Conservation (phyloP, 2,888 invertebrate genomes). For the Mystacides longicornis region DNA sequence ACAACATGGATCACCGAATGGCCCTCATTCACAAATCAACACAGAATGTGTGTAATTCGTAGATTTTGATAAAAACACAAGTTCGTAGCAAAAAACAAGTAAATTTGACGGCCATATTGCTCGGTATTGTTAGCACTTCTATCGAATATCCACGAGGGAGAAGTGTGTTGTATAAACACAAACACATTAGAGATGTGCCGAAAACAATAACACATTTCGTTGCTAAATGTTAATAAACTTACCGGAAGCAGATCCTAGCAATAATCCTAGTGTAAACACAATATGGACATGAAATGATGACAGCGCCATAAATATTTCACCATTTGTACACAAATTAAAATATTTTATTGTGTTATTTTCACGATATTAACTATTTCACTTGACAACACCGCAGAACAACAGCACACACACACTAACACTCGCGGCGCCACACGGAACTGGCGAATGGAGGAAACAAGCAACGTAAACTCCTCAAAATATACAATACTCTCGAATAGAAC, state of each 20-base stretch:
- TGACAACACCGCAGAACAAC: slow-evolving; percentile 29
- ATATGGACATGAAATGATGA: slow-evolving; percentile 64
- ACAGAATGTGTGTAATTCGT: background rate
- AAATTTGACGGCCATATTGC: slow-evolving; percentile 22
- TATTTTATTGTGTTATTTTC: slow-evolving; percentile 39
- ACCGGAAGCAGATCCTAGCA: slow-evolving; percentile 27
- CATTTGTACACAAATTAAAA: slow-evolving; percentile 54
- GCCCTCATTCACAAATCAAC: background rate
- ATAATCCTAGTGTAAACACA: slow-evolving; percentile 45
- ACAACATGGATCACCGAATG: slow-evolving; percentile 2
- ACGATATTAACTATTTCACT: slow-evolving; percentile 37
- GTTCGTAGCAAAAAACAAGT: background rate
- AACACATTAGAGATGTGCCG: slow-evolving; percentile 11
- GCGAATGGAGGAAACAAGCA: background rate
- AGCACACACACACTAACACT: slow-evolving; percentile 35
- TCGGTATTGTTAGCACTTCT: background rate
- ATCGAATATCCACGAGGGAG: slow-evolving; percentile 9
- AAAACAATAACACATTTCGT: slow-evolving; percentile 15
- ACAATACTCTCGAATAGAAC: background rate
- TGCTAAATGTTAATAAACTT: slow-evolving; percentile 19
- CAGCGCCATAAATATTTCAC: slow-evolving; percentile 71
- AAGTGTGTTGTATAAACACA: slow-evolving; percentile 23
- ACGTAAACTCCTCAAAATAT: background rate
- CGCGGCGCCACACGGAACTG: slow-evolving; percentile 30
- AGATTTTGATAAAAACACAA: background rate